phyloP scores from a whole-genome alignment of 2,113 vertebrate genomes.

The Catharus minimus region DNA sequence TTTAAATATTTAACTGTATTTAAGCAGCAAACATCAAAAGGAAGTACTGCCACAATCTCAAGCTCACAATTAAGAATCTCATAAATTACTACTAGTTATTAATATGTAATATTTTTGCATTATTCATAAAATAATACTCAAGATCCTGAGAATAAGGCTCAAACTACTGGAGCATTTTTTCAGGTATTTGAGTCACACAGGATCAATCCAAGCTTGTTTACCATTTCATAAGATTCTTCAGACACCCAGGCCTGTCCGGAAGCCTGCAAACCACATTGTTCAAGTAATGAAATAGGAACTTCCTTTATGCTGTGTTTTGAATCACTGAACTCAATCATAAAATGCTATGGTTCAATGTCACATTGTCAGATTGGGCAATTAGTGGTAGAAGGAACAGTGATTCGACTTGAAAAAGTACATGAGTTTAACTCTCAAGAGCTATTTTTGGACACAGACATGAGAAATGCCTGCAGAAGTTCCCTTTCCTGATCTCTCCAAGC shows the following conservation, averaged over 20 bases:
- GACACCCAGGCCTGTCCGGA: background rate
- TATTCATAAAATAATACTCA: background rate
- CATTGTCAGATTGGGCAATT: fast-evolving
- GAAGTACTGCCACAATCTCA: background rate
- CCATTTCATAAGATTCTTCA: background rate
- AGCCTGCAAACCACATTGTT: slow-evolving; percentile 4
- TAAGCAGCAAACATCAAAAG: background rate
- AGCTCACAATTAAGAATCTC: background rate
- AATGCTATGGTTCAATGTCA: background rate
- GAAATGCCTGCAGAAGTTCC: background rate
- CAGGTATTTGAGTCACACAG: background rate
- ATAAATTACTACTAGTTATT: background rate
- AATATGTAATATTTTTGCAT: background rate
- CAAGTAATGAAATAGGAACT: background rate
- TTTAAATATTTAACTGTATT: background rate
- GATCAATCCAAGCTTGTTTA: background rate
- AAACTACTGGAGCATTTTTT: background rate
- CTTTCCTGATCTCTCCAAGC: background rate
- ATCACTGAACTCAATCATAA: background rate
- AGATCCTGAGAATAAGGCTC: background rate
- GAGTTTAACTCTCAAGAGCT: background rate
- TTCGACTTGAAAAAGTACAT: background rate
- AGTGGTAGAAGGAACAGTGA: background rate
- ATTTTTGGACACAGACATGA: background rate
- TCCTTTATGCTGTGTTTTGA: background rate